Base-by-base conservation (phyloP, 2,113 vertebrate species). In the Casuarius casuarius region DNA sequence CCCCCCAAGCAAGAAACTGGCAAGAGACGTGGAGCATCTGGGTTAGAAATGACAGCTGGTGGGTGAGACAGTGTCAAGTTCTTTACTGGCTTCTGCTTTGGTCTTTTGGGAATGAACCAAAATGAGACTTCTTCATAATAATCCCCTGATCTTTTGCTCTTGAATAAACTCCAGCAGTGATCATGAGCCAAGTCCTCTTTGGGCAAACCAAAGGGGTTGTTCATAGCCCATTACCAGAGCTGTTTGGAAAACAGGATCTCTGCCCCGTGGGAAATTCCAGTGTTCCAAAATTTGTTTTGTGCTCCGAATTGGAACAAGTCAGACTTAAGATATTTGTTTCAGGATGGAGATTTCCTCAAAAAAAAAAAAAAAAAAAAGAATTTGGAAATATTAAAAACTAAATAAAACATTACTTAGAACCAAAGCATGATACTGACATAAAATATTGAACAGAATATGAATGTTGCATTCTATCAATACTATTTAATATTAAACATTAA, bases 41-140 rank as follows among this genome's bases (percentile, higher is more conserved):
- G 86, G n/a, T 42, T 92, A 14, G 31, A 70, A 91, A 87, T 52
- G 80, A 92, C 86, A 96, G 90, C 67, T 85, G 52, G 48, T 75
- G 90, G 92, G 80, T 91, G 66, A 97, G 77, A 92, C 78, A 87
- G 68, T 8, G 0, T 73, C 71, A 73, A 56, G 33, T 29, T 65
- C 74, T 94, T 85, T 49, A 54, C 70, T 79, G 70, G 62, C 40
- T 95, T 88, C 72, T 85, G 14, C 67, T 96, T 88, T 63, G 52
- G 73, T 80, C 66, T 77, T 89, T 62, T 91, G 92, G 73, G 84
- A 94, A 87, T 58, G 16, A 94, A 96, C 19, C 52, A 91, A 92
- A 92, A 79, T 14, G 19, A 94, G 77, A 73, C 58, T 85, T 81
- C 62, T 81, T 94, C 84, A 52, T 31, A 92, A 75, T 10, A 84